Evolutionary conservation across 2,797 vertebrate genomes (phyloP), one percentile per base, ranked within the genome.

Genomic region (Danio aesculapii): DNA sequence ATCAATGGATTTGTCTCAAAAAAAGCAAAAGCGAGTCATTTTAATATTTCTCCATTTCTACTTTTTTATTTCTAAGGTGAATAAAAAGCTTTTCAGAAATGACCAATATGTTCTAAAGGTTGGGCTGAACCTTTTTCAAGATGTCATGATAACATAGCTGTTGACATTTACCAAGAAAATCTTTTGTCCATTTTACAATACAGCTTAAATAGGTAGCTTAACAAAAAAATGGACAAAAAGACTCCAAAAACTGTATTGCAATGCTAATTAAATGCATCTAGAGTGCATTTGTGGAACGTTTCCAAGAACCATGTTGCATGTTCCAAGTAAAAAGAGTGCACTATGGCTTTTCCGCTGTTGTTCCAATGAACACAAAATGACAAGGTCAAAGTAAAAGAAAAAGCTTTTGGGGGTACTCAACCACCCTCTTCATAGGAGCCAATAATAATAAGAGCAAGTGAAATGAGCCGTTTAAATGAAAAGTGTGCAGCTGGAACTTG

Each of bases 371-470:
- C 64, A 46, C 41, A 39, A 17, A 75, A 61, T 53, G 6, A 57
- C 50, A 74, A 12, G 14, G 46, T 62, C 44, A 62, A 14, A 12
- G 6, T 39, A 16, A 62, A 61, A 61, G 8, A n/a, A 11, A 73
- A 16, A 12, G 4, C 21, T 75, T 30, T 39, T 46, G 6, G 17
- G 55, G 30, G 55, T 47, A 12, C 41, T 58, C 46, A 47, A 49
- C 43, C 8, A 21, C 17, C 17, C 55, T 21, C 43, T 59, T n/a
- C 11, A 57, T 47, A 5, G 43, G 17, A 52, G 47, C 63, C 49
- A 68, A 58, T 30, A 14, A n/a, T 21, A 67, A 19, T 63, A 79
- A 77, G 58, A 78, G 64, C 59, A 73, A 75, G 55, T 77, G 17
- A 62, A 46, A 72, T 67, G 64, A 73, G 47, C 57, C 63, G 13